phyloP scores from a whole-genome alignment of 2,888 invertebrate genomes.

The Habroteleia sp. region DNA sequence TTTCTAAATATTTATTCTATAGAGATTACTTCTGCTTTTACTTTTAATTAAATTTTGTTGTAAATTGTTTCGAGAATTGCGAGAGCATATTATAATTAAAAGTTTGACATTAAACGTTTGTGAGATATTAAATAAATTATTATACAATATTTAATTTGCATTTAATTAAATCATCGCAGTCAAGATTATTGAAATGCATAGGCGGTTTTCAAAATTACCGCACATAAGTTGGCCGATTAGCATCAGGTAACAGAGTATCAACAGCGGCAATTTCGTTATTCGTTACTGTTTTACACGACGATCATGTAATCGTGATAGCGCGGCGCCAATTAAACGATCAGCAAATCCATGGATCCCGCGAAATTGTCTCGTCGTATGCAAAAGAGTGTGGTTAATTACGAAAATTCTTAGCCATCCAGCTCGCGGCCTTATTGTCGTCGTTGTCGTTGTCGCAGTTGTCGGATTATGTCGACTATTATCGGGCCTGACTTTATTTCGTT shows the following conservation, averaged over 20 bases:
- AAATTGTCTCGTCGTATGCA: conserved; percentile 60
- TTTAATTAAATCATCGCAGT: no score
- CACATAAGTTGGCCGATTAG: conserved; percentile 35
- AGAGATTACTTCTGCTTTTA: no score
- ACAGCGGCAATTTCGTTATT: conserved; percentile 48
- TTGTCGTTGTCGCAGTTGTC: conserved; percentile 7
- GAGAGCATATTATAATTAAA: no score
- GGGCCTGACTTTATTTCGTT: conserved; percentile 66
- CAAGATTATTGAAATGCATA: no score
- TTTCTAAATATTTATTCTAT: no score
- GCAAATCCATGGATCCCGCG: conserved; percentile 49
- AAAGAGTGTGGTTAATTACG: conserved; percentile 60
- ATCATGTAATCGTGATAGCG: conserved; percentile 58
- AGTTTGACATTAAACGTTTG: no score
- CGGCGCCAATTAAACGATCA: conserved; percentile 61
- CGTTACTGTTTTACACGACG: conserved; percentile 55
- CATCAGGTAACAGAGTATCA: conserved; percentile 35
- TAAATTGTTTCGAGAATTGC: no score
- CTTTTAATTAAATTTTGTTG: no score
- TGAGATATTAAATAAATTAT: no score
- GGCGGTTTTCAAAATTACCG: neutral
- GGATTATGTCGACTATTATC: conserved; percentile 61
- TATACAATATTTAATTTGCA: neutral
- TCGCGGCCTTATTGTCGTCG: conserved; percentile 38
- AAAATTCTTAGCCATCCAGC: conserved; percentile 52